These are phyloP conservation scores for Nothobranchius kuhntae DNA, from an alignment of 2,113 vertebrate species.

Conservation along the genomic window DNA sequence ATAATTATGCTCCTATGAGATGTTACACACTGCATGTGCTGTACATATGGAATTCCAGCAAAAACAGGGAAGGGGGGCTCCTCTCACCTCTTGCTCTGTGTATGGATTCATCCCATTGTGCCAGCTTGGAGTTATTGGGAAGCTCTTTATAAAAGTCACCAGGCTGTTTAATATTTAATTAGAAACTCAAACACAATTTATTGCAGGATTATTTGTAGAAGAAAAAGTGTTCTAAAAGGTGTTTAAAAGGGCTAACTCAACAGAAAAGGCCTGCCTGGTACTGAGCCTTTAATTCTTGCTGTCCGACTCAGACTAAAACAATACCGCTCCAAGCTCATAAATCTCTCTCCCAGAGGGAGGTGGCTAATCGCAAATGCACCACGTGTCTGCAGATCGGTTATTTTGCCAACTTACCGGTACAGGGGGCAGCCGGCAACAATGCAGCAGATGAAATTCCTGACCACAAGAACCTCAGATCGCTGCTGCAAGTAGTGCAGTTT, in stretches of 20 bases:
- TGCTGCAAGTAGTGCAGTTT: too few species aligned
- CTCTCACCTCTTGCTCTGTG: constrained; percentile 5
- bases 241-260: constrained; percentile 18
- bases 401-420: constrained; percentile 54
- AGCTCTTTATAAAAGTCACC: constrained; percentile 16
- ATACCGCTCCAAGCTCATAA: constrained; percentile 51
- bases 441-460: constrained; percentile 35
- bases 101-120: constrained; percentile 9
- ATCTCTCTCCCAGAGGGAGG: constrained; percentile 42
- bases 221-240: neutral
- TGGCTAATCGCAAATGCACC: constrained; percentile 50
- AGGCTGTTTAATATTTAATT: constrained; percentile 34
- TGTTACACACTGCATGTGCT: constrained; percentile 28
- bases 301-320: constrained; percentile 44
- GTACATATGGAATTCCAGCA: constrained; percentile 14
- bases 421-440: constrained; percentile 31
- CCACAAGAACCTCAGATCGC: too few species aligned
- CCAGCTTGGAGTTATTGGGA: constrained; percentile 3
- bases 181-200: constrained; percentile 26
- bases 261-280: constrained; percentile 8
- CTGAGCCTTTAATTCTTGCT: constrained; percentile 20
- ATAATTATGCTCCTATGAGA: constrained; percentile 63
- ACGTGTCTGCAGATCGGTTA: constrained; percentile 43
- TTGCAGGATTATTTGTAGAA: constrained; percentile 21
- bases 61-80: neutral